Evolutionary conservation across 2,888 invertebrate genomes (phyloP).

Genomic region (Gymnosoma rotundatum): DNA sequence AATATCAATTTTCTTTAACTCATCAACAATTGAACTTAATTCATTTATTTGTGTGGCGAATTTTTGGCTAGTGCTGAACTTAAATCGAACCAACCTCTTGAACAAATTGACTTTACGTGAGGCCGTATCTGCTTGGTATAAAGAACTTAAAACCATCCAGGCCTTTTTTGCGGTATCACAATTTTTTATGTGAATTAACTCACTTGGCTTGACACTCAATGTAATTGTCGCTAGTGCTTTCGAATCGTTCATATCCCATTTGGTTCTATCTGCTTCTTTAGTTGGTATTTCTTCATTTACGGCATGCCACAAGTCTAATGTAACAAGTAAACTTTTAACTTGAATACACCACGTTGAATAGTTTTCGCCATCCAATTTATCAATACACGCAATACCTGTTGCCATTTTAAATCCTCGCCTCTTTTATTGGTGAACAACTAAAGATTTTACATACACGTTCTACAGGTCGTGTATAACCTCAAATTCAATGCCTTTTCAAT

Average conservation of each 20-base stretch:
- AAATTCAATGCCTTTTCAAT: background rate
- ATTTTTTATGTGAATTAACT: conserved; percentile 47
- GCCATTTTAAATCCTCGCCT: background rate
- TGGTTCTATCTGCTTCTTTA: background rate
- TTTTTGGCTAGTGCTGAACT: conserved; percentile 20
- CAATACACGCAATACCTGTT: background rate
- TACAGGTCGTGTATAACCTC: background rate
- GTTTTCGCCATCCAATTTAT: conserved; percentile 11
- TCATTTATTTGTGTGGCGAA: conserved; percentile 52
- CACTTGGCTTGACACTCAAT: conserved; percentile 41
- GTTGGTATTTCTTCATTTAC: conserved; percentile 1
- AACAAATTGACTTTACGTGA: conserved; percentile 54
- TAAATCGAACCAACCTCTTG: conserved; percentile 37
- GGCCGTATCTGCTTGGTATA: conserved; percentile 49
- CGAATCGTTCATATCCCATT: conserved; percentile 14
- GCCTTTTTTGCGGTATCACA: conserved; percentile 41
- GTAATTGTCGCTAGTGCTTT: conserved; percentile 46
- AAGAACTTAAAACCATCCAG: conserved; percentile 24
- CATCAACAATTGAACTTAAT: conserved; percentile 53
- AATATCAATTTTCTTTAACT: conserved; percentile 33
- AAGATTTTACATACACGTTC: background rate
- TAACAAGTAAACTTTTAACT: conserved; percentile 9
- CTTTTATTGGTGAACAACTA: background rate
- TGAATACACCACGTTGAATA: background rate
- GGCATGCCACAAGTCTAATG: conserved; percentile 50